Conservation (phyloP, 2,797 vertebrate species). For the Chelonia mydas region DNA sequence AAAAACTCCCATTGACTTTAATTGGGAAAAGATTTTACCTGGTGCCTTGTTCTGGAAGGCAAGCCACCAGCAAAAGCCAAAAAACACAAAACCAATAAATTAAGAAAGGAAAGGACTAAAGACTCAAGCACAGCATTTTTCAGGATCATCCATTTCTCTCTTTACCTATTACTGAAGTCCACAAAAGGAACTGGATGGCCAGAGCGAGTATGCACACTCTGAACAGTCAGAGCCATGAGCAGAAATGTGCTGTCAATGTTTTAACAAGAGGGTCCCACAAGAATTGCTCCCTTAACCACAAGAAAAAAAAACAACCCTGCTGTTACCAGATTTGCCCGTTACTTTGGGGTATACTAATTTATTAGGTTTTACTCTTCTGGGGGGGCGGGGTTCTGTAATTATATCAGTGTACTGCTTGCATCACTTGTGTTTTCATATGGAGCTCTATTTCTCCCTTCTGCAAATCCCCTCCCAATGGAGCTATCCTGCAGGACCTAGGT, state of each 20-base stretch:
- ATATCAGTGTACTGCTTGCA: too few relatives aligned
- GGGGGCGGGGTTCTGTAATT: too few relatives aligned
- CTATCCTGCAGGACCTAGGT: too few relatives aligned
- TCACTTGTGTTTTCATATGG: too few relatives aligned
- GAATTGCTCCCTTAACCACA: not conserved
- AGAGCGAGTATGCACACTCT: not conserved
- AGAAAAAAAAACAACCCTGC: not conserved
- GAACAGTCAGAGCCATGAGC: not conserved
- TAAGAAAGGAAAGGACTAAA: not conserved
- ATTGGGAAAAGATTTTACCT: not conserved
- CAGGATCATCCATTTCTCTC: not conserved
- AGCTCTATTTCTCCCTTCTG: too few relatives aligned
- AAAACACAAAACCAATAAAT: fast-evolving
- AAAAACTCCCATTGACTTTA: not conserved
- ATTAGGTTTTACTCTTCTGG: too few relatives aligned
- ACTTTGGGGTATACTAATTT: too few relatives aligned
- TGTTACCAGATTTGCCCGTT: too few relatives aligned
- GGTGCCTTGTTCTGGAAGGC: not conserved
- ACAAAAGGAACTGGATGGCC: not conserved
- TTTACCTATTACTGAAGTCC: not conserved
- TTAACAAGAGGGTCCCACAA: not conserved
- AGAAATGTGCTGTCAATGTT: not conserved
- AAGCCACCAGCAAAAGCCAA: not conserved
- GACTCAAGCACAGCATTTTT: not conserved
- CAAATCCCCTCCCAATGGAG: too few relatives aligned